Evolutionary conservation across 1,140 invertebrate genomes (phyloP), one percentile per base, ranked within the genome.

Genomic region (Bicyclus anynana): DNA sequence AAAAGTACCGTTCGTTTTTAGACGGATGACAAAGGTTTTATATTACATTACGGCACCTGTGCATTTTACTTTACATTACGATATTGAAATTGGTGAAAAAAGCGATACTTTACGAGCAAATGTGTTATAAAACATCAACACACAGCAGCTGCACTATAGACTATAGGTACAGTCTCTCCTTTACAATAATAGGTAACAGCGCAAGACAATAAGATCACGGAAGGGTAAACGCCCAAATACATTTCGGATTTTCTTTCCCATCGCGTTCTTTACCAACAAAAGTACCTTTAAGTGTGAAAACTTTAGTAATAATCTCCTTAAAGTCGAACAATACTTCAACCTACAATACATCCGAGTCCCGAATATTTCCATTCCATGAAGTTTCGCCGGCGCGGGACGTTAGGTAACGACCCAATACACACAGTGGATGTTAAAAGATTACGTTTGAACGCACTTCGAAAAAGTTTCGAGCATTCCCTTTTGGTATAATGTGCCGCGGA

Each of bases 291-390:
- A 63, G 53, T 53, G 54, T 53, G 35, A 53, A n/a, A 67, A 67
- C 50, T 67, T 67, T 51, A 16, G 60, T 57, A 42, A 64, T 61
- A 67, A 67, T 63, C 65, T 52, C 47, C 61, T 67, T 64, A 67
- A 60, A 67, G 44, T 52, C 40, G 47, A 59, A 44, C 53, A 58
- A 58, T 55, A 55, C 59, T 59, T 57, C 27, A 49, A 49, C 12
- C 48, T 44, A 60, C 61, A 67, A 67, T 61, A 67, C 50, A 63
- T 57, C 23, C 37, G 48, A 67, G 40, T 67, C 61, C 46, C 23
- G 56, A 67, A 61, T 62, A 67, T 60, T 67, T 64, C 62, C 62
- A 64, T 67, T 61, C 58, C 53, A 67, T 67, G 64, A 61, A 64
- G 46, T 53, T 48, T 49, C 47, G 54, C 58, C 50, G 50, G 53